Evolutionary conservation across 1,140 invertebrate species (phyloP).

Genomic region (Brachionus calyciflorus): DNA sequence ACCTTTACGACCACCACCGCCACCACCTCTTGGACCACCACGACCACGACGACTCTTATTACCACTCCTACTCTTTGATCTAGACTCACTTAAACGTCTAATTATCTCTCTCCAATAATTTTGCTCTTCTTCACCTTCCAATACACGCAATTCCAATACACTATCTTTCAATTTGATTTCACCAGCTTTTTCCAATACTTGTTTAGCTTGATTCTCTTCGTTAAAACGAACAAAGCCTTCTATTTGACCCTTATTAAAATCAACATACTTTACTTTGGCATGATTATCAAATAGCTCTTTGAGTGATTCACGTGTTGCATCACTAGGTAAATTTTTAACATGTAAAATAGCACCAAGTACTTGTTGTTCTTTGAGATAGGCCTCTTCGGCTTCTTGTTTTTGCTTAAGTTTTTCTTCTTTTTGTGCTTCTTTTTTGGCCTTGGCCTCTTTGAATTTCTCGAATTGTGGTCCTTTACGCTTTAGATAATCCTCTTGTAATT

Average conservation of each 20-base stretch:
- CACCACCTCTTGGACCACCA: background rate
- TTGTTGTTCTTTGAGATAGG: conserved; percentile 11
- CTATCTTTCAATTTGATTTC: background rate
- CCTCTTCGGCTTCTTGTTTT: conserved; percentile 32
- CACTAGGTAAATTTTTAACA: background rate
- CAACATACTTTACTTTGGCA: background rate
- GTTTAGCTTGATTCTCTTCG: conserved; percentile 23
- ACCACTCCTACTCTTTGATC: background rate
- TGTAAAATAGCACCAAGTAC: conserved; percentile 31
- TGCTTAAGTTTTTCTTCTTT: conserved; percentile 28
- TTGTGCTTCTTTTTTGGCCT: conserved; percentile 37
- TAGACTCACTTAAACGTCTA: background rate
- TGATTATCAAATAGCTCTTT: conserved; percentile 41
- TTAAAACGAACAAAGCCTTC: conserved; percentile 39
- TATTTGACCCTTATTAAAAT: conserved; percentile 37
- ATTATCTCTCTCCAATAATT: conserved; percentile 39
- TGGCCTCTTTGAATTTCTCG: conserved; percentile 31
- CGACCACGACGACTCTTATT: background rate
- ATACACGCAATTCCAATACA: background rate
- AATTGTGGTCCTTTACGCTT: conserved; percentile 31
- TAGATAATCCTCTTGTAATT: conserved; percentile 42
- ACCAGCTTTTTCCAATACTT: conserved; percentile 26
- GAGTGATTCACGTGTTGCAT: conserved; percentile 26
- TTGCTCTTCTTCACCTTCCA: conserved; percentile 44
- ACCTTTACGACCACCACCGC: background rate